Evolutionary conservation across 2,113 vertebrate genomes (phyloP), one percentile per base, ranked within the genome.

Genomic region (Nannobrachium achirus): DNA sequence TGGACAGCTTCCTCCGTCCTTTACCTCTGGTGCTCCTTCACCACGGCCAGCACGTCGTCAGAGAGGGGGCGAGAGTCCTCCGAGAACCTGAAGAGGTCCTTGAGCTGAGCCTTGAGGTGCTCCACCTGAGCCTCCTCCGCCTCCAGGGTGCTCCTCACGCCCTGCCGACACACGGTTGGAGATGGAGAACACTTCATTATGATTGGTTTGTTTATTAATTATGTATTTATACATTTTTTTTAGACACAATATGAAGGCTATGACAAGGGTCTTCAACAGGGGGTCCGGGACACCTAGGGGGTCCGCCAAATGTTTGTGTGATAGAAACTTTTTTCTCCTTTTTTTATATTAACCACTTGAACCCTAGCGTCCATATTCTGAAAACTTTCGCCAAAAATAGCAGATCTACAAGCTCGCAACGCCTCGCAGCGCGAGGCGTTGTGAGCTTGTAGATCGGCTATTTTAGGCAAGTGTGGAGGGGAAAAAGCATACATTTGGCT

Each of bases 1-100:
- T 25, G n/a, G n/a, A n/a, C n/a, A n/a, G n/a, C n/a, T 25, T 25
- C 0, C 25, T 4, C 56, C 5, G 8, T 10, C 2, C 70, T 61
- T 50, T 69, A 98, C 98, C 96, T 95, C 77, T 95, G 95, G 75
- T 95, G 95, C 8, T 95, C 94, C 77, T 91, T 95, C 59, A 96
- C 87, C n/a, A 94, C 89, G 1, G 90, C 84, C 10, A 98, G 88
- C 44, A 99, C 90, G 0, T 92, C 91, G 3, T 95, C 89, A 10
- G 94, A 88, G 0, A 96, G 92, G 0, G 87, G 89, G 38, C 89
- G 89, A 0, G 91, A 89, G 65, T 96, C 93, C 4, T 91, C 89
- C 0, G 94, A 91, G 85, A 93, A 95, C 61, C 75, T 74, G 44
- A 95, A 90, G 33, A 99, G 92, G 25, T 95, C 94, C 82, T 94